Evolutionary conservation across 30 jellyfish, hydroid and myxozoan genomes (phyloP), one percentile per base, ranked within the genome.

Genomic region (Cassiopea xamachana): DNA sequence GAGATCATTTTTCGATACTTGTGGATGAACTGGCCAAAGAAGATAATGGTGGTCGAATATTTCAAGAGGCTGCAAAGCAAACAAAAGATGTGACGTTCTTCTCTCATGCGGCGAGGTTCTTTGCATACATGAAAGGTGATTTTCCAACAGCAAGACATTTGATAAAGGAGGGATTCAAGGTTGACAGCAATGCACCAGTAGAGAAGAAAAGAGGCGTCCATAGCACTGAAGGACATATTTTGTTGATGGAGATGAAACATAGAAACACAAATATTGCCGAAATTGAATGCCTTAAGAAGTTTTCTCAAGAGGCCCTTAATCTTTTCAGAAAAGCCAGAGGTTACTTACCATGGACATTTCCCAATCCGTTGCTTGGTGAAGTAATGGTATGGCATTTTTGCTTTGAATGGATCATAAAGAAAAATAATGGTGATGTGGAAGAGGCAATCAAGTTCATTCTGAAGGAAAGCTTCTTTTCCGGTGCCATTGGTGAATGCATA

Each of bases 381-480:
- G 82, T 87, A 18, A 77, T 60, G 58, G 94, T 87, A 18, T 87
- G 94, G 94, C 90, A 77, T 73, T 87, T 87, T 69, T 87, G 94
- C 58, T 80, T 87, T 51, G 94, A 87, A 12, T 77, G 94, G 94
- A 48, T 87, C 16, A 78, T 87, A 44, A 67, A 46, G 39, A 58
- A 72, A 73, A 77, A 87, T 14, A 82, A 78, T 16, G 14, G 67
- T 1, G 72, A 87, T 79, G 94, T 70, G 17, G 90, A 87, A 67
- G 81, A 68, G 51, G 94, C 90, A 49, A 46, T 87, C 1, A 48
- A 71, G 45, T 79, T 47, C 86, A 77, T 87, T 48, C 82, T 77
- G 70, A 48, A 44, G 1, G 72, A 55, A 44, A 87, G 69, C 60
- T 87, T 87, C 77, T 87, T 87, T 87, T 44, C 70, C 70, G 19